Conservation (phyloP, 1,140 invertebrate species). For the Lamellibrachia luymesi region DNA sequence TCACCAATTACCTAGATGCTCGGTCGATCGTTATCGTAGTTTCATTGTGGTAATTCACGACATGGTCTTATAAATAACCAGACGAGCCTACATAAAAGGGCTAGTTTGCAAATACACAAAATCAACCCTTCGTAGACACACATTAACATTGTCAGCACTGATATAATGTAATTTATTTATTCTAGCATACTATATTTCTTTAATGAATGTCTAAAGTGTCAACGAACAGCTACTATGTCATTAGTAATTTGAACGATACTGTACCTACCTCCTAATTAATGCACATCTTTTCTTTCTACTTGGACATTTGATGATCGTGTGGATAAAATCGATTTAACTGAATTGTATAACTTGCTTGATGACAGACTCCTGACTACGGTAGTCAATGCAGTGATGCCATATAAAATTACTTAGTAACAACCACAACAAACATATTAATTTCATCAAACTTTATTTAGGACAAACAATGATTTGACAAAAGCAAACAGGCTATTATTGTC, state of each 20-base stretch:
- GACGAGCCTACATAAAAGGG: not conserved
- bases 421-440: too few relatives aligned
- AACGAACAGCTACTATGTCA: not conserved
- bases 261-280: not conserved
- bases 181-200: not conserved
- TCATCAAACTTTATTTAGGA: too few relatives aligned
- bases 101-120: not conserved
- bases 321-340: not conserved
- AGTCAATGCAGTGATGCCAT: not conserved
- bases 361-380: not conserved
- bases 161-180: not conserved
- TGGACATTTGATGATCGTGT: not conserved
- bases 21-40: not conserved
- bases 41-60: not conserved
- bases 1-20: not conserved
- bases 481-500: not conserved
- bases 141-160: not conserved
- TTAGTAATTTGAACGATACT: too few relatives aligned
- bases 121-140: not conserved
- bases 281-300: too few relatives aligned
- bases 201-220: not conserved
- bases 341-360: not conserved
- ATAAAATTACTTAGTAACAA: too few relatives aligned
- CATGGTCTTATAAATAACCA: not conserved
- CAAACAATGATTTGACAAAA: not conserved